Conservation (phyloP, 2,797 vertebrate species). For the Amblyopsis hoosieri region DNA sequence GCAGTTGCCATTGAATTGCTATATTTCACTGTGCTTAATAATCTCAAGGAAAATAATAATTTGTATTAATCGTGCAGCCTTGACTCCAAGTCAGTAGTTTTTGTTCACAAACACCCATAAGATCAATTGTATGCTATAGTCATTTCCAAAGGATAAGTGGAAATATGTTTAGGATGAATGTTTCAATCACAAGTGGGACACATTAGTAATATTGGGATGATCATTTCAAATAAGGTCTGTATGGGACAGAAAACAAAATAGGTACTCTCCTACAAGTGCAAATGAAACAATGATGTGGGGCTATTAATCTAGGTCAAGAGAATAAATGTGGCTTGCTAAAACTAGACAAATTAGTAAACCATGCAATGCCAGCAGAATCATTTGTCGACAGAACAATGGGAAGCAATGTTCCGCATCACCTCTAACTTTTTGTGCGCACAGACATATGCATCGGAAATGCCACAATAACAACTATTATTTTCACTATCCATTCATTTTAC, state of each 20-base stretch:
- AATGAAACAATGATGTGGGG: conserved; percentile 51
- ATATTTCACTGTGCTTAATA: too few relatives aligned
- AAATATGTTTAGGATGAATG: conserved; percentile 5
- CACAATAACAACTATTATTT: conserved; percentile 36
- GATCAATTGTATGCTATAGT: too few relatives aligned
- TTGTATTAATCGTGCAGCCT: too few relatives aligned
- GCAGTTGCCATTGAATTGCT: too few relatives aligned
- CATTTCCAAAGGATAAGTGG: too few relatives aligned
- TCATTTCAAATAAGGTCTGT: conserved; percentile 18
- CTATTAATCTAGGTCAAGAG: conserved; percentile 60
- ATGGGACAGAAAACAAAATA: conserved; percentile 37
- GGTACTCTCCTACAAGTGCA: conserved; percentile 45
- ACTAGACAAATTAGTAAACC: conserved; percentile 50
- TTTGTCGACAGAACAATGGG: conserved; percentile 39
- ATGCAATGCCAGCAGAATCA: conserved; percentile 43
- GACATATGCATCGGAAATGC: conserved; percentile 20
- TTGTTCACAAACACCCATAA: too few relatives aligned
- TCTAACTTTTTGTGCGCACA: conserved; percentile 25
- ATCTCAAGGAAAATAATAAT: too few relatives aligned
- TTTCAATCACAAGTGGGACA: conserved; percentile 27
- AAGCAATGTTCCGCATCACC: conserved; percentile 31
- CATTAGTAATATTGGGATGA: conserved; percentile 1
- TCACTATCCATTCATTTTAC: conserved; percentile 14
- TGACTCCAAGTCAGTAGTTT: too few relatives aligned
- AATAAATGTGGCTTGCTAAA: conserved; percentile 57